Evolutionary conservation across 2,797 vertebrate species (phyloP), one percentile per base, ranked within the genome.

Genomic region (Lacerta bilineata): DNA sequence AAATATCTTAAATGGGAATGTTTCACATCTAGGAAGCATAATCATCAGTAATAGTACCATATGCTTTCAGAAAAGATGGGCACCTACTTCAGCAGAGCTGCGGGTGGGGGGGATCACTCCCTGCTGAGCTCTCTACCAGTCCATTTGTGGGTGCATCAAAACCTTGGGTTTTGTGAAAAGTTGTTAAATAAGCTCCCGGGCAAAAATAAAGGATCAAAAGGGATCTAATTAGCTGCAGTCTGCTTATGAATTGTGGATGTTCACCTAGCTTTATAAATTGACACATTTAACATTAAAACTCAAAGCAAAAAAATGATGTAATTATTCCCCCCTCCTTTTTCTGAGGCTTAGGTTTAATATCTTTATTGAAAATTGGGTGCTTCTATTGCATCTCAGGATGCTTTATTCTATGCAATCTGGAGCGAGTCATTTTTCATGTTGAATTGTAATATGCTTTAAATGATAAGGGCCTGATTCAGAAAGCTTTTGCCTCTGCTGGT

Each of bases 211-310:
- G 95, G 94, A 96, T 95, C 94, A 96, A 96, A 96, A 93, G 92
- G 91, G 92, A 90, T 93, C 94, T 94, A 96, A 96, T 96, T 96
- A 96, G 92, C 89, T 94, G 91, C 91, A 93, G 93, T 89, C 91
- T 94, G 92, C 93, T 94, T 91, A 93, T 88, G 93, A 94, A 93
- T 94, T 93, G 94, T 94, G 91, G 86, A 89, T 95, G 93, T 95
- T 96, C 95, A 95, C 96, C 93, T 95, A 95, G 96, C 94, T 96
- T 94, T 93, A 93, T 95, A 95, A 96, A 95, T 94, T 94, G 94
- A 93, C 91, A 95, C 93, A 95, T 95, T 96, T 94, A 95, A 94
- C 93, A 91, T 94, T 94, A 93, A 92, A 96, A 95, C 94, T 94
- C 93, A 94, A 95, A 95, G 94, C 94, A 95, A 95, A 96, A 96